Conservation (phyloP, 2,113 vertebrate species). For the Dermatemys mawii region DNA sequence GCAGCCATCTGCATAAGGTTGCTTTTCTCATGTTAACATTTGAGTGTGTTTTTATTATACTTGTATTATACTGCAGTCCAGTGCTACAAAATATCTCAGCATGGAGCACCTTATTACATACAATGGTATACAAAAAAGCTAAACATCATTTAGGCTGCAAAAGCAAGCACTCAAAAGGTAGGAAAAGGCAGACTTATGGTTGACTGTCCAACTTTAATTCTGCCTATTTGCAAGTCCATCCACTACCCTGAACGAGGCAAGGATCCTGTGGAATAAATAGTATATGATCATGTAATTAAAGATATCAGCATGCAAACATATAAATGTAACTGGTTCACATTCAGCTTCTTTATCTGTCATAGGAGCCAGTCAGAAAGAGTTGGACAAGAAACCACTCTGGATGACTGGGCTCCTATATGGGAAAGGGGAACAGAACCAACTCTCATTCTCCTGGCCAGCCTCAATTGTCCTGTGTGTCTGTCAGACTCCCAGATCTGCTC, state of each 20-base stretch:
- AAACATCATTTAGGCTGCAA: background rate
- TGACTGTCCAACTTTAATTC: background rate
- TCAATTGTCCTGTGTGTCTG: background rate
- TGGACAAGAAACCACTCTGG: too few species aligned
- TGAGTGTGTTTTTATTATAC: too few species aligned
- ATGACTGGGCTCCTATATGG: too few species aligned
- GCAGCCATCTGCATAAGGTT: fast-evolving
- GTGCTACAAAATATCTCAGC: fast-evolving
- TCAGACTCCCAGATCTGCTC: background rate
- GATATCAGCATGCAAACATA: background rate
- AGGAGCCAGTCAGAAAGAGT: background rate
- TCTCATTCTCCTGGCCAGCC: background rate
- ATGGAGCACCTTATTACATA: fast-evolving
- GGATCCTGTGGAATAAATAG: background rate
- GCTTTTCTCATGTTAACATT: background rate
- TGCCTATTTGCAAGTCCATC: fast-evolving
- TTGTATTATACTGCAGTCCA: background rate
- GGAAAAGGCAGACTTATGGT: background rate
- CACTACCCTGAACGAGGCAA: background rate
- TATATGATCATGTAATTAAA: background rate
- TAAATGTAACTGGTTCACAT: too few species aligned
- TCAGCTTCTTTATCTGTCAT: background rate
- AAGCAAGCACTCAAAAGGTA: background rate
- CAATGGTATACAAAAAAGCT: background rate
- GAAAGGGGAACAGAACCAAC: background rate